phyloP scores from a whole-genome alignment of 2,113 vertebrate genomes.

The Etheostoma cragini region DNA sequence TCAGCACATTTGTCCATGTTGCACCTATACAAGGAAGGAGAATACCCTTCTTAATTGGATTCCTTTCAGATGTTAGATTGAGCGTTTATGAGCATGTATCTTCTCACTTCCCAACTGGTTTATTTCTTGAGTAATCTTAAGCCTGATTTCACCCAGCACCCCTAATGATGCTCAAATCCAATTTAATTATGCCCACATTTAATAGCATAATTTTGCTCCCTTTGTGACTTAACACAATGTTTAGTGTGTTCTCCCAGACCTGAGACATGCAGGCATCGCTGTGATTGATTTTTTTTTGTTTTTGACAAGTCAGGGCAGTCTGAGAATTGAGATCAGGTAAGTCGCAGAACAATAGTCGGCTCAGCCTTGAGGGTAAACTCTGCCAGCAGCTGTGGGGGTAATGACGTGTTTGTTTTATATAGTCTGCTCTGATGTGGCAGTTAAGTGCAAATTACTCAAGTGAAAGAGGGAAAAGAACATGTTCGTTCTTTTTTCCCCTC shows the following conservation, averaged over 20 bases:
- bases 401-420: slow-evolving; percentile 80
- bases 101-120: background rate
- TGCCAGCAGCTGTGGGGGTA: slow-evolving; percentile 74
- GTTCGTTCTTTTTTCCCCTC: background rate
- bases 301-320: slow-evolving; percentile 41
- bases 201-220: slow-evolving; percentile 25
- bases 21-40: slow-evolving; percentile 15
- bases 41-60: slow-evolving; percentile 14
- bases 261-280: slow-evolving; percentile 14
- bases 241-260: slow-evolving; percentile 36
- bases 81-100: background rate
- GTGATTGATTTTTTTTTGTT: slow-evolving; percentile 66
- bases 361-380: slow-evolving; percentile 71
- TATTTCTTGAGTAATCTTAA: background rate
- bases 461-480: slow-evolving; percentile 56
- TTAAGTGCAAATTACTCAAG: slow-evolving; percentile 82
- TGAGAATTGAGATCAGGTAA: slow-evolving; percentile 69
- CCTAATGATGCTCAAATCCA: background rate
- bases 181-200: slow-evolving; percentile 14
- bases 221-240: slow-evolving; percentile 66
- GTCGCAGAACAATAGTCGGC: slow-evolving; percentile 65
- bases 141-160: slow-evolving; percentile 21
- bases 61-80: background rate
- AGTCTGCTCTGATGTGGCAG: slow-evolving; percentile 81
- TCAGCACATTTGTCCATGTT: slow-evolving; percentile 78